Evolutionary conservation across 2,797 vertebrate genomes (phyloP).

Genomic region (Podarcis lilfordi): DNA sequence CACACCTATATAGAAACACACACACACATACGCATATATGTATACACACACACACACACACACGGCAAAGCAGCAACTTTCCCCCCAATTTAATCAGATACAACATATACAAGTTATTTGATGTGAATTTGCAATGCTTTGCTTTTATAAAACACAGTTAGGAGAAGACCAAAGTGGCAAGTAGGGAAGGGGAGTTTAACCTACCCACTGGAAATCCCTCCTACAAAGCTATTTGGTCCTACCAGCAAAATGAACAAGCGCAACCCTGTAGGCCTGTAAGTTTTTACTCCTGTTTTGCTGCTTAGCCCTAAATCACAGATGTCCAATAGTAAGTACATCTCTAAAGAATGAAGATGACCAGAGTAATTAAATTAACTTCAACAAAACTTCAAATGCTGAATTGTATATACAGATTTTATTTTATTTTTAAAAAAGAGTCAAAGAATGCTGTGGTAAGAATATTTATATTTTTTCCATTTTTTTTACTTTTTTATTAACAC

Average conservation of each 20-base stretch:
- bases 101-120: not conserved
- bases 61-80: not conserved
- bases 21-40: rapidly evolving
- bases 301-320: not conserved
- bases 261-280: not conserved
- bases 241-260: not conserved
- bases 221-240: not conserved
- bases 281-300: not conserved
- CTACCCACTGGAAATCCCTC: not conserved
- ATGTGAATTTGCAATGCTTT: not conserved
- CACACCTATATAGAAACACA: not conserved
- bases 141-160: not conserved
- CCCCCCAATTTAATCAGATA: no score
- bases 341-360: not conserved
- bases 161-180: not conserved
- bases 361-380: not conserved
- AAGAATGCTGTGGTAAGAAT: conserved; percentile 81
- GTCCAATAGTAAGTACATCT: not conserved
- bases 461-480: conserved; percentile 82
- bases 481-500: conserved; percentile 83
- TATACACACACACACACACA: no score
- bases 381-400: not conserved
- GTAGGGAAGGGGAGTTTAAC: not conserved
- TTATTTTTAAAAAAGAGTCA: conserved; percentile 67
- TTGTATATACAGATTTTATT: conserved; percentile 19